A percentile compares a stretch with the other conserved stretches of the same genome.
These are phyloP conservation scores for Xestia c-nigrum DNA, from an alignment of 2,888 invertebrate genomes.

Conservation along the genomic window DNA sequence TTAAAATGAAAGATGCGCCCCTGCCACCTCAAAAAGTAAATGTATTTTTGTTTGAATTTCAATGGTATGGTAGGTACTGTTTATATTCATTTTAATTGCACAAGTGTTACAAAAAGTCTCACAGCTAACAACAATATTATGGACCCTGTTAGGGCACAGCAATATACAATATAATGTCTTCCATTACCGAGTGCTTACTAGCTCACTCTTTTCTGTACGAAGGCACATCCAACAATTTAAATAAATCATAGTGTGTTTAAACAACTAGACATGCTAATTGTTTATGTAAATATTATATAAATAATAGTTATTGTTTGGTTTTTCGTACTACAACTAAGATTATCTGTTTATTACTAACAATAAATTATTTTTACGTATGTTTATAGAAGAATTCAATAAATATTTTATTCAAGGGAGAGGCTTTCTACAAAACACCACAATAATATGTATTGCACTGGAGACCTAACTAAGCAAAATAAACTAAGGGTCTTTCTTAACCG, in stretches of 20 bases:
- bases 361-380: constrained; percentile 51
- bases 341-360: constrained; percentile 64
- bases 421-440: constrained; percentile 14
- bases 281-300: constrained; percentile 75
- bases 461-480: neutral
- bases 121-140: neutral
- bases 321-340: constrained; percentile 81
- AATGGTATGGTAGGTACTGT: neutral
- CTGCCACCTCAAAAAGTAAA: neutral
- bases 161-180: too few relatives aligned
- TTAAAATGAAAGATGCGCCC: neutral
- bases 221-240: neutral
- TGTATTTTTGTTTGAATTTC: neutral
- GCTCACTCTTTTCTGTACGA: neutral
- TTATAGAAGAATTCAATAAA: neutral
- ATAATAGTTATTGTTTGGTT: constrained; percentile 81
- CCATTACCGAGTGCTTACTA: neutral
- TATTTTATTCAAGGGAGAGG: constrained; percentile 13
- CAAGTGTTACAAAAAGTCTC: too few relatives aligned
- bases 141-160: too few relatives aligned
- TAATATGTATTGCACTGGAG: constrained; percentile 12
- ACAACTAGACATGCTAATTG: constrained; percentile 71
- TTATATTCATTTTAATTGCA: neutral
- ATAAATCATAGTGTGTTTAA: constrained; percentile 53
- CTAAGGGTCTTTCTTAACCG: neutral